These are phyloP conservation scores for Stratiomys singularior DNA, from an alignment of 2,888 invertebrate species.

Conservation along the genomic window DNA sequence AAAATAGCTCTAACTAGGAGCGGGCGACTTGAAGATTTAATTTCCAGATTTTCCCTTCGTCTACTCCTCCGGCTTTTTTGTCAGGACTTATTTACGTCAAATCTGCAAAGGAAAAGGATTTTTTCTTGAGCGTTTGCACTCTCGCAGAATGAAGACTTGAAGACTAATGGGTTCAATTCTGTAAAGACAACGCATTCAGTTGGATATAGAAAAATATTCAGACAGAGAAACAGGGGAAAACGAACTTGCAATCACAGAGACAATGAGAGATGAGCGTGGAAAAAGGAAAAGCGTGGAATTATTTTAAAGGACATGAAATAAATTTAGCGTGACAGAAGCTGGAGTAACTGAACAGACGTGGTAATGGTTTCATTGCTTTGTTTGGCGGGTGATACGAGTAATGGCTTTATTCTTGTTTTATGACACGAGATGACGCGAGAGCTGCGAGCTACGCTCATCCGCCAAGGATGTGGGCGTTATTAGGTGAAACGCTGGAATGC, in stretches of 20 bases:
- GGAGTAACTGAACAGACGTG: neutral
- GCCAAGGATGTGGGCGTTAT: too few species aligned
- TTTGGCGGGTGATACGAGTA: neutral
- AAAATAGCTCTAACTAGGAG: conserved; percentile 15
- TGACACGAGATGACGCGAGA: neutral
- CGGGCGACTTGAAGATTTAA: conserved; percentile 35
- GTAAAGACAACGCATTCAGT: conserved; percentile 35
- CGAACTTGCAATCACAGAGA: neutral
- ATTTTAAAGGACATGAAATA: conserved; percentile 38
- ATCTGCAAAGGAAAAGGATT: conserved; percentile 40
- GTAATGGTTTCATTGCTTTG: conserved; percentile 26
- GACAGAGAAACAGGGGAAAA: neutral
- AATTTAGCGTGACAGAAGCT: conserved; percentile 14
- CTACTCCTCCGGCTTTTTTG: neutral
- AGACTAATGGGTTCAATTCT: conserved; percentile 42
- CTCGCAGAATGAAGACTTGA: conserved; percentile 19
- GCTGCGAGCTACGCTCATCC: neutral
- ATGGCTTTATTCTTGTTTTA: neutral
- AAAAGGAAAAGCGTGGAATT: conserved; percentile 18
- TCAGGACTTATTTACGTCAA: conserved; percentile 35
- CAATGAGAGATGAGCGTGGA: neutral
- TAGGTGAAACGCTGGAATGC: too few species aligned
- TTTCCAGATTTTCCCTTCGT: conserved; percentile 27
- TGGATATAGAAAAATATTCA: conserved; percentile 12
- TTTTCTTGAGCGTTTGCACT: neutral